Base-by-base conservation (phyloP, 2,797 vertebrate species). In the Myripristis jacobus region DNA sequence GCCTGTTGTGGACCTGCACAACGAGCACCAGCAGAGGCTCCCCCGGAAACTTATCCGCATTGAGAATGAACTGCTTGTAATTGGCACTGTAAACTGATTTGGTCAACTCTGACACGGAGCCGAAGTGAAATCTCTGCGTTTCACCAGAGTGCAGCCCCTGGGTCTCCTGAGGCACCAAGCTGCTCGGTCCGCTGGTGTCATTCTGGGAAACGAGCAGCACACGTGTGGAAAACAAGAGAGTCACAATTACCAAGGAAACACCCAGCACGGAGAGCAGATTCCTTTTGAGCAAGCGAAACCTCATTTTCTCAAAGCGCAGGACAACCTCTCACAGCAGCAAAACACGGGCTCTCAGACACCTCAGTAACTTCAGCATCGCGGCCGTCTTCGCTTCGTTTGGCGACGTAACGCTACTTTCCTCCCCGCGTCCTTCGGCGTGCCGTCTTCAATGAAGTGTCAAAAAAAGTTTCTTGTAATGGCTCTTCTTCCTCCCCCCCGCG, bases 1-100 rank as follows among this genome's bases (percentile, higher is more conserved):
- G 93, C 58, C 93, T 89, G 74, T 94, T 93, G 68, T 95, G 94
- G 47, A 95, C 92, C 85, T 95, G 94, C 48, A 95, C 91, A 0
- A 94, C 91, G 59, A 95, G 78, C 21, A 95, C 93, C 76, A 94
- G 80, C 19, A 82, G 82, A 0, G 93, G 92, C 1, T 92, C 92
- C 2, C 58, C 89, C 0, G 89, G 88, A 50, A 95, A 95, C 47
- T 0, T 74, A 0, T 94, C 87, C 0, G 58, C 84, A 6, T 95
- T 95, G 44, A 63, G 85, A 29, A 94, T 63, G 2, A 21, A 52
- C 81, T 95, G 94, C 52, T 68, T 89, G 57, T 85, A 91, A 52
- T 95, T 95, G 52, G 90, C 90, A 6, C 27, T 82, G 84, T 91
- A 94, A 7, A 95, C 83, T 0, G 92, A 91, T 68, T 73, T 78